Conservation (phyloP, 1,140 invertebrate genomes). For the Nymphalis io region DNA sequence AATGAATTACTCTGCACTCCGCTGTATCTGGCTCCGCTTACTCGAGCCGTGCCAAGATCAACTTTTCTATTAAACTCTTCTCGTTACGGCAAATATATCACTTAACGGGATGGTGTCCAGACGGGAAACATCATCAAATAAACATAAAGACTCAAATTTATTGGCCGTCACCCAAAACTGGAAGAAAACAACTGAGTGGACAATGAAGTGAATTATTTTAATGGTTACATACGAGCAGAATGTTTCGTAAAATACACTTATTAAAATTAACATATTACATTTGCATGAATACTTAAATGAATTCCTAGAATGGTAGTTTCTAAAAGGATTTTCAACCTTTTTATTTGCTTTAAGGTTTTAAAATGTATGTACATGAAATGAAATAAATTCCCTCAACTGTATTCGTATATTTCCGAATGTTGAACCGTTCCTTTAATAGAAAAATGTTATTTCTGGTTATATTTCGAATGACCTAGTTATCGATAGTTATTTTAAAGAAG, state of each 20-base stretch:
- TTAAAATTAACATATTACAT: slow-evolving; percentile 2
- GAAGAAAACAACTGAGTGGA: slow-evolving; percentile 44
- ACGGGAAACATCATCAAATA: slow-evolving; percentile 46
- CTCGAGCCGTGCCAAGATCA: slow-evolving; percentile 37
- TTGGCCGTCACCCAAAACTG: slow-evolving; percentile 40
- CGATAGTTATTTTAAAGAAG: no score
- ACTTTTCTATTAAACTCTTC: slow-evolving; percentile 38
- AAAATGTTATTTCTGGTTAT: no score
- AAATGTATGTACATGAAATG: no score
- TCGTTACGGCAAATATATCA: slow-evolving; percentile 39
- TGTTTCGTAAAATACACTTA: slow-evolving; percentile 3
- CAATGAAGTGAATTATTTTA: slow-evolving; percentile 30
- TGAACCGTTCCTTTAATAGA: no score
- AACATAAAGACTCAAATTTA: slow-evolving; percentile 42
- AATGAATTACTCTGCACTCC: slow-evolving; percentile 23
- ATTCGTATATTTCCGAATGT: no score
- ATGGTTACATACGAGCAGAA: not conserved
- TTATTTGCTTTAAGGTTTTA: no score
- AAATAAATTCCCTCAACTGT: no score
- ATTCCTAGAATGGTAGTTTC: not conserved
- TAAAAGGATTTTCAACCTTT: no score
- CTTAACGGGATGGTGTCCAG: slow-evolving; percentile 43
- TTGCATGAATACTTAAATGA: not conserved
- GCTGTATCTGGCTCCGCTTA: slow-evolving; percentile 11
- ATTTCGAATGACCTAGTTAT: no score